phyloP scores from a whole-genome alignment of 1,140 invertebrate species.

The Drosophila varians region DNA sequence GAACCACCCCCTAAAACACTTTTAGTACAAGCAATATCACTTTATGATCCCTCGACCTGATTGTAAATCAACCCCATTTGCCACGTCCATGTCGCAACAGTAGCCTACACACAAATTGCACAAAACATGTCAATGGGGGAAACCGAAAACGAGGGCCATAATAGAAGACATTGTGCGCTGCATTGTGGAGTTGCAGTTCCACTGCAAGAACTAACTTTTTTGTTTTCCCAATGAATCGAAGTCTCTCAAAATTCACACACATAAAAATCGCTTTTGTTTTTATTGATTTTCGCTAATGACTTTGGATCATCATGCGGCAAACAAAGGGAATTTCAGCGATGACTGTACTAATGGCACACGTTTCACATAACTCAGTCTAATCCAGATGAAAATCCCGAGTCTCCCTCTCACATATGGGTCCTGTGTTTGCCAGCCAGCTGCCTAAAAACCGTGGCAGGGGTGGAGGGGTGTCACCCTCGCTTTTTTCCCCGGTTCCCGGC shows the following conservation, averaged over 20 bases:
- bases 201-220: slow-evolving; percentile 5
- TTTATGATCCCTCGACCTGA: slow-evolving; percentile 14
- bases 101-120: slow-evolving; percentile 47
- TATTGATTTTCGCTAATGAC: slow-evolving; percentile 44
- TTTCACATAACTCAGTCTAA: slow-evolving; percentile 28
- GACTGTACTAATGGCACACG: slow-evolving; percentile 54
- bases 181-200: slow-evolving; percentile 22
- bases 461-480: slow-evolving; percentile 47
- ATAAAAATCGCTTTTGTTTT: slow-evolving; percentile 3
- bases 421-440: slow-evolving; percentile 36
- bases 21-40: slow-evolving; percentile 21
- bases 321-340: slow-evolving; percentile 40
- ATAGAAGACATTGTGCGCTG: slow-evolving; percentile 45
- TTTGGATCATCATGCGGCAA: not conserved
- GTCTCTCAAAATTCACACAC: slow-evolving; percentile 19
- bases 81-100: slow-evolving; percentile 33
- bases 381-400: slow-evolving; percentile 31
- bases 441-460: slow-evolving; percentile 2
- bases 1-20: slow-evolving; percentile 9
- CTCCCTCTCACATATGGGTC: slow-evolving; percentile 55
- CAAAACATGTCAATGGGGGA: slow-evolving; percentile 41
- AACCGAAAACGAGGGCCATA: slow-evolving; percentile 19
- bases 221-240: slow-evolving; percentile 2
- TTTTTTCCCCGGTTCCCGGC: slow-evolving; percentile 24
- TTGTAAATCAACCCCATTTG: slow-evolving; percentile 26